phyloP scores from a whole-genome alignment of 1,140 invertebrate species.

The Theocolax elegans region DNA sequence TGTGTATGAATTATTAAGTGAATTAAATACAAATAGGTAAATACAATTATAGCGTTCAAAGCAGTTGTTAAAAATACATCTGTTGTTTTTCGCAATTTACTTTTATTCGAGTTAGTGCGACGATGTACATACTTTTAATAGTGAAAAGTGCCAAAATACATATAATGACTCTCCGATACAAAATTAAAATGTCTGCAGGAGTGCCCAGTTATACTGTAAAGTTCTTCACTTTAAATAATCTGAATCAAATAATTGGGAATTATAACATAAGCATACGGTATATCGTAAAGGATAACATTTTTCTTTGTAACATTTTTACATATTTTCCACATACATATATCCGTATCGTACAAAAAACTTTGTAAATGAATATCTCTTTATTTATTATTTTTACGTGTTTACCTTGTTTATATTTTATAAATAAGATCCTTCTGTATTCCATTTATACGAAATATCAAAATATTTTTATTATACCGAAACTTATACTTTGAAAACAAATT shows the following conservation, averaged over 20 bases:
- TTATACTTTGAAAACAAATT: background rate
- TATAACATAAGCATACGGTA: too few species aligned
- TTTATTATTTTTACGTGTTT: too few species aligned
- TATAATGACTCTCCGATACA: slow-evolving; percentile 18
- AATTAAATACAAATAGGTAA: slow-evolving; percentile 11
- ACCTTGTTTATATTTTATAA: too few species aligned
- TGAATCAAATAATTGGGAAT: background rate
- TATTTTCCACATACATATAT: too few species aligned
- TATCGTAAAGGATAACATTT: too few species aligned
- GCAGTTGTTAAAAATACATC: background rate
- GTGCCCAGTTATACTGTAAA: slow-evolving; percentile 2
- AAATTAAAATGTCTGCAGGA: background rate
- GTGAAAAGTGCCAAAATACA: slow-evolving; percentile 39
- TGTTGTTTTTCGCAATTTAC: slow-evolving; percentile 23
- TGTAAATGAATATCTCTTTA: too few species aligned
- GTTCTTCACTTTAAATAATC: background rate
- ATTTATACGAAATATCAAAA: too few species aligned
- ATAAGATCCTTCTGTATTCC: too few species aligned
- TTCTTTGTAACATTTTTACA: too few species aligned
- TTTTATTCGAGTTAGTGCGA: slow-evolving; percentile 23
- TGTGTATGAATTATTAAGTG: too few species aligned
- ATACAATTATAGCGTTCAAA: background rate
- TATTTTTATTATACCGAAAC: too few species aligned
- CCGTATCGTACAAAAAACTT: too few species aligned
- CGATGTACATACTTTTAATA: slow-evolving; percentile 38